These are phyloP conservation scores for Whitmania pigra DNA, from an alignment of 1,140 invertebrate genomes.

Conservation along the genomic window DNA sequence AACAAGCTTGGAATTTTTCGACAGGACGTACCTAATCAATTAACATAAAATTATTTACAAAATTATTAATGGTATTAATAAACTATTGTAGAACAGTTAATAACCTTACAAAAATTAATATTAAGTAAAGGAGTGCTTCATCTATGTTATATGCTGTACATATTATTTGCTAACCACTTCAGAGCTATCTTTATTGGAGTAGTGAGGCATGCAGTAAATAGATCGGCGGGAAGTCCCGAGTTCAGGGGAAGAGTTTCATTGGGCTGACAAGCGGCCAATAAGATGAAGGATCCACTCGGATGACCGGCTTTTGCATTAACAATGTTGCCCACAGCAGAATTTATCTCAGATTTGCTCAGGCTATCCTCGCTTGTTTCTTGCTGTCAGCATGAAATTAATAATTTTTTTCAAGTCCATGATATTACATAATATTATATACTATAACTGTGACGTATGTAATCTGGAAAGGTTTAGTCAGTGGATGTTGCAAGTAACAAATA, in stretches of 20 bases:
- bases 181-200: slow-evolving; percentile 94
- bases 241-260: slow-evolving; percentile 91
- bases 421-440: no score
- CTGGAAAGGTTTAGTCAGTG: no score
- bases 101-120: no score
- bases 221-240: slow-evolving; percentile 91
- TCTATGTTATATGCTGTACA: not conserved
- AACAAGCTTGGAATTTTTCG: slow-evolving; percentile 66
- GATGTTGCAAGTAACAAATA: no score
- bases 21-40: slow-evolving; percentile 62
- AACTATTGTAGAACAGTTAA: no score
- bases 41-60: not conserved
- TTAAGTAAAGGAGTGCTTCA: no score
- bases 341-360: no score
- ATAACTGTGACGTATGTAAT: no score
- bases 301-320: not conserved
- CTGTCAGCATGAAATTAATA: no score
- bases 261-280: slow-evolving; percentile 80
- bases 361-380: no score
- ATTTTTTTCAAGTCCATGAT: no score
- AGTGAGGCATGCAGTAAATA: slow-evolving; percentile 94
- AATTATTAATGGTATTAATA: not conserved
- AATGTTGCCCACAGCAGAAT: not conserved
- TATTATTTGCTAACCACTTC: slow-evolving; percentile 57
- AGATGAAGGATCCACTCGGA: slow-evolving; percentile 69